Evolutionary conservation across 2,797 vertebrate genomes (phyloP).

Genomic region (Falco concolor): DNA sequence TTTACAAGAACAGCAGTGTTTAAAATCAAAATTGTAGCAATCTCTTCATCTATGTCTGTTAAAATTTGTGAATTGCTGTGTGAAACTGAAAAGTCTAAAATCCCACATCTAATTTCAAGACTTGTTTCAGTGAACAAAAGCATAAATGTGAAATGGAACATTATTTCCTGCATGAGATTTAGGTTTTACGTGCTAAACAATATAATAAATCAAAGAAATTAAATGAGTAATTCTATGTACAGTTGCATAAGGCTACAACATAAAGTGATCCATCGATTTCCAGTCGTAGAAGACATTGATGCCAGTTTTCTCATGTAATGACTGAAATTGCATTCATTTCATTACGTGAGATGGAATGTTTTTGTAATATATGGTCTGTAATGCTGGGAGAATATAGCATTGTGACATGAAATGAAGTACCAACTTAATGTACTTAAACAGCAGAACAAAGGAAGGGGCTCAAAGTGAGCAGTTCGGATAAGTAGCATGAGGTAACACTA

Average conservation of each 20-base stretch:
- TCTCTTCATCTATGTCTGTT: background rate
- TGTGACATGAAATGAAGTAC: background rate
- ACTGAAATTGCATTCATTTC: background rate
- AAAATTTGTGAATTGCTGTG: background rate
- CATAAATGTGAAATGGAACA: background rate
- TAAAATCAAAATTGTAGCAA: background rate
- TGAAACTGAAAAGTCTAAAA: background rate
- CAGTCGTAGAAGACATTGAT: background rate
- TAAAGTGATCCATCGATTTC: background rate
- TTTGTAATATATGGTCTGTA: background rate
- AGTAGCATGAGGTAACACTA: background rate
- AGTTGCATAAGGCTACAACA: background rate
- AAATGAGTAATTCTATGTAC: background rate
- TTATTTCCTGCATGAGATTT: conserved; percentile 3
- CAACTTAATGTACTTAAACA: background rate
- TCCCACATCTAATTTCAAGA: background rate
- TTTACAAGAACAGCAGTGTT: background rate
- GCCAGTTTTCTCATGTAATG: background rate
- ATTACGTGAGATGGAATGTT: background rate
- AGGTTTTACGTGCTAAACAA: background rate
- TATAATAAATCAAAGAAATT: background rate
- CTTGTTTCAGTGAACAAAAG: background rate
- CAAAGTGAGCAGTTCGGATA: background rate
- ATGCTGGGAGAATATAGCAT: background rate
- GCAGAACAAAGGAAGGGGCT: background rate